Evolutionary conservation across 2,113 vertebrate genomes (phyloP).

Genomic region (Muntiacus reevesi): DNA sequence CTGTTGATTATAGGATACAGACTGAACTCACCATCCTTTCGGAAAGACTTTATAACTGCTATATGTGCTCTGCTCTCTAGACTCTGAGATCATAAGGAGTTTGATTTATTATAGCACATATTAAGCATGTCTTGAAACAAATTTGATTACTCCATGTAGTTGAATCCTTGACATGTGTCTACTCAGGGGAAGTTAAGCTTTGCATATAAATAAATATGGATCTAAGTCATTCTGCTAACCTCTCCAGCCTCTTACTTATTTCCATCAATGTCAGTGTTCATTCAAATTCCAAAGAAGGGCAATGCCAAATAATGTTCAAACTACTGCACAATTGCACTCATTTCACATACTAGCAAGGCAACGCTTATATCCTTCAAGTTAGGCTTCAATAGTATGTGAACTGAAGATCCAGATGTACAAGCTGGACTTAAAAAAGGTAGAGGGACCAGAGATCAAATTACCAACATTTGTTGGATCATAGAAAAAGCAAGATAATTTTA

Average conservation of each 20-base stretch:
- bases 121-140: not conserved
- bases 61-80: not conserved
- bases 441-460: not conserved
- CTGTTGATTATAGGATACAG: not conserved
- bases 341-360: not conserved
- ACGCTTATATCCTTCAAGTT: not conserved
- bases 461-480: not conserved
- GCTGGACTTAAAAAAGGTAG: not conserved
- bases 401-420: not conserved
- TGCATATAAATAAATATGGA: not conserved
- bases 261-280: not conserved
- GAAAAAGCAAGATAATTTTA: not conserved
- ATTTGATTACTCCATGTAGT: not conserved
- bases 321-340: not conserved
- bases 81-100: not conserved
- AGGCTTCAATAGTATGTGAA: not conserved
- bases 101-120: not conserved
- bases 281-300: not conserved
- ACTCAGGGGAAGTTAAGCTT: not conserved
- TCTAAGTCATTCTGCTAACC: not conserved
- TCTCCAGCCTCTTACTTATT: not conserved
- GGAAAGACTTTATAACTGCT: not conserved
- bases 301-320: not conserved
- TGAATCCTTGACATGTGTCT: not conserved
- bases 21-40: not conserved